Conservation (phyloP, 2,113 vertebrate species). For the Gobio gobio region DNA sequence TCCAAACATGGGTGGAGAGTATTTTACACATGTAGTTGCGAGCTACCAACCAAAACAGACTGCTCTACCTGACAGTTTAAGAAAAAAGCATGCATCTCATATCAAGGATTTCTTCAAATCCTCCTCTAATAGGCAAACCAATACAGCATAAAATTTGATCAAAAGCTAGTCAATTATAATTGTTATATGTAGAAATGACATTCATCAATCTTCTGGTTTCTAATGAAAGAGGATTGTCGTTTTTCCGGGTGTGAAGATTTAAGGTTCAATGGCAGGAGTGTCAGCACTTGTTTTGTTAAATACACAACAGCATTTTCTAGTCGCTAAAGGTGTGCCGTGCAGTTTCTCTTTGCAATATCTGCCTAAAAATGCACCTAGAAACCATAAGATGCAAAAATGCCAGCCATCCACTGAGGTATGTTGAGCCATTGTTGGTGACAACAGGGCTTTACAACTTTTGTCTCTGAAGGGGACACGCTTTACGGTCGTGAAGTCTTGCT, state of each 20-base stretch:
- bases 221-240: conserved; percentile 27
- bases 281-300: conserved; percentile 13
- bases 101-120: background rate
- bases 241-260: conserved; percentile 35
- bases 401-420: background rate
- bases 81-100: background rate
- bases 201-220: background rate
- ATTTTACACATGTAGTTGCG: background rate
- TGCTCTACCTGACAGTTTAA: background rate
- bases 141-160: background rate
- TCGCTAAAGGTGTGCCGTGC: conserved; percentile 63
- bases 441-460: background rate
- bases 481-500: background rate
- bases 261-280: conserved; percentile 50
- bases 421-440: background rate
- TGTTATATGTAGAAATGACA: background rate
- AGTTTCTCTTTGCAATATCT: conserved; percentile 45
- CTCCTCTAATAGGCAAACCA: background rate
- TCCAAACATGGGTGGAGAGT: conserved; percentile 35
- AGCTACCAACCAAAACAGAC: background rate
- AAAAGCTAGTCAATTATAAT: background rate
- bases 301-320: conserved; percentile 37
- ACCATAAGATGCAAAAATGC: conserved; percentile 27
- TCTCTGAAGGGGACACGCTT: background rate
- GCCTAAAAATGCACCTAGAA: conserved; percentile 10